Evolutionary conservation across 2,797 vertebrate species (phyloP).

Genomic region (Pempheris klunzingeri): DNA sequence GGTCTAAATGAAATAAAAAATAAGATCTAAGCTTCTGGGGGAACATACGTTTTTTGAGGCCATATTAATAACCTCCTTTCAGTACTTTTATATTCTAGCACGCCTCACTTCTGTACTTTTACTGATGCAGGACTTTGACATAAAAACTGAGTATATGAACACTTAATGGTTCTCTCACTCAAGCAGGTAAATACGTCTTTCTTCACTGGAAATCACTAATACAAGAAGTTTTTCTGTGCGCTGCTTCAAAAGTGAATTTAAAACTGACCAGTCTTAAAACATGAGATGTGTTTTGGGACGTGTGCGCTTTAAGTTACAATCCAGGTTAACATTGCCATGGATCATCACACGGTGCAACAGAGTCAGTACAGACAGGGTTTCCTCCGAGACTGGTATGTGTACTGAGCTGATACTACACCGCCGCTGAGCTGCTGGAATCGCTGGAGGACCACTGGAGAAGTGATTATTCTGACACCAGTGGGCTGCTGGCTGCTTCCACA

Average conservation of each 20-base stretch:
- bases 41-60: too few species aligned
- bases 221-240: not conserved
- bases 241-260: not conserved
- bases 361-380: conserved; percentile 29
- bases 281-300: not conserved
- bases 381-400: conserved; percentile 48
- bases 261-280: not conserved
- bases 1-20: too few species aligned
- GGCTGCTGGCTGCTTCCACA: conserved; percentile 64
- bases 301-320: not conserved
- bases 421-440: conserved; percentile 58
- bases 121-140: too few species aligned
- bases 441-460: conserved; percentile 63
- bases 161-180: not conserved
- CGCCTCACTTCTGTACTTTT: too few species aligned
- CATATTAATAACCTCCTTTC: too few species aligned
- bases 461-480: conserved; percentile 67
- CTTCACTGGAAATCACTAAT: not conserved
- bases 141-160: too few species aligned
- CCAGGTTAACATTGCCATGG: conserved; percentile 11
- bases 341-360: conserved; percentile 25
- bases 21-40: too few species aligned
- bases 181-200: not conserved
- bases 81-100: too few species aligned
- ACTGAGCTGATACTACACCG: conserved; percentile 60